Percentiles rank a stretch among this genome's conserved stretches.
Evolutionary conservation across 2,888 invertebrate genomes (phyloP).

Genomic region (Allacma fusca): DNA sequence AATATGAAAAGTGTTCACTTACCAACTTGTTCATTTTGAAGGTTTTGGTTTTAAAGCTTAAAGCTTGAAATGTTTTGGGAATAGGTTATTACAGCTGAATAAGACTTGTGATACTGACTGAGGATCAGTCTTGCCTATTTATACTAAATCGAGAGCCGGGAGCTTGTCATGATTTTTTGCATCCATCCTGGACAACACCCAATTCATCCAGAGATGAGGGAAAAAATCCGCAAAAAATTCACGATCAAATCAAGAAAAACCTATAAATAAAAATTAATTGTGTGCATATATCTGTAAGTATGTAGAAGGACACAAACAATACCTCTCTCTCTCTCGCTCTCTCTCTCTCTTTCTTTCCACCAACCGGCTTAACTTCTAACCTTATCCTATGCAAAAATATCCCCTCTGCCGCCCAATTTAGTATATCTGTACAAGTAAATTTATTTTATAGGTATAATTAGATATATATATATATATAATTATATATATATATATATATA

Average conservation of each 20-base stretch:
- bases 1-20: slow-evolving; percentile 30
- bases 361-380: too few species aligned
- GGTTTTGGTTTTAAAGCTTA: not conserved
- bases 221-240: slow-evolving; percentile 15
- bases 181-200: slow-evolving; percentile 18
- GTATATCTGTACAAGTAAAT: too few species aligned
- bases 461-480: too few species aligned
- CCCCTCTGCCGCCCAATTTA: too few species aligned
- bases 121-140: slow-evolving; percentile 27
- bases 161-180: too few species aligned
- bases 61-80: slow-evolving; percentile 40
- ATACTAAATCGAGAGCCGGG: slow-evolving; percentile 29
- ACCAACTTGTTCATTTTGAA: slow-evolving; percentile 52
- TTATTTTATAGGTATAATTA: too few species aligned
- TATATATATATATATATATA: too few species aligned
- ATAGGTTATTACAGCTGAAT: slow-evolving; percentile 37
- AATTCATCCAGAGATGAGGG: not conserved
- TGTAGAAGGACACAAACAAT: too few species aligned
- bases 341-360: too few species aligned
- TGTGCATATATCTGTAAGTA: not conserved
- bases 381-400: too few species aligned
- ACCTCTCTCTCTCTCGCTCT: too few species aligned
- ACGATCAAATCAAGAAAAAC: slow-evolving; percentile 6
- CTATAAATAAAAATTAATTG: slow-evolving; percentile 10
- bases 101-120: slow-evolving; percentile 29